phyloP scores from a whole-genome alignment of 1,140 invertebrate genomes.

The Bombus affinis region DNA sequence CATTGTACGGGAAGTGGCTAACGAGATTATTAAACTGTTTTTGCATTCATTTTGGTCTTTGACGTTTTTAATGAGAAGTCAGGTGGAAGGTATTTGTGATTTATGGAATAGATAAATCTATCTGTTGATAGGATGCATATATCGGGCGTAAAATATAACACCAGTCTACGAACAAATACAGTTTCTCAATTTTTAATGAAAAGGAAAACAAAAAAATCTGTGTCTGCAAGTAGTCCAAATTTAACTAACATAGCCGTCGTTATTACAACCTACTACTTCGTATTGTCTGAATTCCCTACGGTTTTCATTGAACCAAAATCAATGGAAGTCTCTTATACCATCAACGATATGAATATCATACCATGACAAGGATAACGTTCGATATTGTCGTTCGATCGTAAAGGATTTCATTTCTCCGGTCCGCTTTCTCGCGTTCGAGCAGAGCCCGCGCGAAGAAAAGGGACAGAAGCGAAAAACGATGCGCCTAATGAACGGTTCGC shows the following conservation, averaged over 20 bases:
- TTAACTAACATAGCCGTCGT: too few relatives aligned
- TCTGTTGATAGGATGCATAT: background rate
- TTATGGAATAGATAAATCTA: background rate
- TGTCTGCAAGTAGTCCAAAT: too few relatives aligned
- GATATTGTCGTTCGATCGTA: background rate
- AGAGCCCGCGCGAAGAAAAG: background rate
- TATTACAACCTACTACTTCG: too few relatives aligned
- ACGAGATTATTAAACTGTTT: too few relatives aligned
- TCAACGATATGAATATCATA: background rate
- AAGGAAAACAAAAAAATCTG: too few relatives aligned
- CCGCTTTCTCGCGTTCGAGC: conserved; percentile 14
- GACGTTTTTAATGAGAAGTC: background rate
- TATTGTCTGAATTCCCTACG: too few relatives aligned
- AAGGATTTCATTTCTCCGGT: background rate
- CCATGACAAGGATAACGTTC: too few relatives aligned
- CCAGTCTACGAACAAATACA: background rate
- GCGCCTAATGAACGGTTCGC: conserved; percentile 43
- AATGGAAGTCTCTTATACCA: too few relatives aligned
- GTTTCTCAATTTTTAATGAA: too few relatives aligned
- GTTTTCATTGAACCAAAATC: background rate
- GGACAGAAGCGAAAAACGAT: conserved; percentile 24
- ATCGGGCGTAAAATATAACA: background rate
- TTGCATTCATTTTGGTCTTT: too few relatives aligned
- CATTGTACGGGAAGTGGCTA: too few relatives aligned
- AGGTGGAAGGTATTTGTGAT: background rate